These are phyloP conservation scores for Abrostola triplasia DNA, from an alignment of 2,888 invertebrate species.

Conservation along the genomic window DNA sequence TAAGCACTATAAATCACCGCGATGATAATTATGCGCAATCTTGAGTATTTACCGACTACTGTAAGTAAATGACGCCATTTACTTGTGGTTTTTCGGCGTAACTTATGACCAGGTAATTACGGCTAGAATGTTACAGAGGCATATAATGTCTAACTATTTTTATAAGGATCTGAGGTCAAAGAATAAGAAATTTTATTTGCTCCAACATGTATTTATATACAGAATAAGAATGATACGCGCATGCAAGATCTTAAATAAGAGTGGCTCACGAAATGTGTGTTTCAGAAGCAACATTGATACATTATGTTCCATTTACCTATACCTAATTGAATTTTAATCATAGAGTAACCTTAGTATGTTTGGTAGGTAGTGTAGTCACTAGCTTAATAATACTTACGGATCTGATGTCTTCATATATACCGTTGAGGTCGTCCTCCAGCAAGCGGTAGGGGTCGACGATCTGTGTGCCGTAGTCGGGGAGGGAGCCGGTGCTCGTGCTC, in stretches of 20 bases:
- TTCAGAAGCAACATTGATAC: too few species aligned
- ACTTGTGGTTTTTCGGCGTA: conserved; percentile 12
- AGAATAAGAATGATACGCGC: too few species aligned
- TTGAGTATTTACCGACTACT: conserved; percentile 6
- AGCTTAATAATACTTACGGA: conserved; percentile 87
- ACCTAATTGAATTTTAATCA: background rate
- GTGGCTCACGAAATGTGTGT: too few species aligned
- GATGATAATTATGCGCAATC: conserved; percentile 22
- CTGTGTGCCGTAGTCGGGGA: conserved; percentile 91
- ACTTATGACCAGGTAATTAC: conserved; percentile 22
- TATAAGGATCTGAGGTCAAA: too few species aligned
- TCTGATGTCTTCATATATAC: conserved; percentile 95
- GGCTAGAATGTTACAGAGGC: conserved; percentile 2
- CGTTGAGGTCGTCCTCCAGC: conserved; percentile 95
- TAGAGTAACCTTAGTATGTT: conserved; percentile 5
- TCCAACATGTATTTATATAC: too few species aligned
- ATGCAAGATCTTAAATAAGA: too few species aligned
- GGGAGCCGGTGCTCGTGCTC: conserved; percentile 94
- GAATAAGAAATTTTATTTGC: too few species aligned
- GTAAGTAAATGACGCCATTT: conserved; percentile 13
- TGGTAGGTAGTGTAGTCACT: too few species aligned
- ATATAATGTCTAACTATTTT: too few species aligned
- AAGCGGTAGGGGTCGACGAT: conserved; percentile 96
- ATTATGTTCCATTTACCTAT: too few species aligned
- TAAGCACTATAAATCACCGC: conserved; percentile 16